Evolutionary conservation across 2,113 vertebrate species (phyloP).

Genomic region (Colossoma macropomum): DNA sequence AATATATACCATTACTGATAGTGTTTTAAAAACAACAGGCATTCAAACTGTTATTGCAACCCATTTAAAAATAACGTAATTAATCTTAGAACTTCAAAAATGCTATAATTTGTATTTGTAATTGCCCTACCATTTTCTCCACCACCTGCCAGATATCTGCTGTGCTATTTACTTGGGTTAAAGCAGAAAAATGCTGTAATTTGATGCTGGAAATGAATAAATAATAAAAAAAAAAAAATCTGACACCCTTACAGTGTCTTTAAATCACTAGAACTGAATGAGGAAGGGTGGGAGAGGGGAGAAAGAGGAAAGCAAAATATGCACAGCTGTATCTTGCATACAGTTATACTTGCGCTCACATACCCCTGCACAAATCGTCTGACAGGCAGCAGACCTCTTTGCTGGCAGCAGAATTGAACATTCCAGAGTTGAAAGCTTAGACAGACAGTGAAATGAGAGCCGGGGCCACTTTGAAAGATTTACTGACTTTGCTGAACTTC

Average conservation of each 20-base stretch:
- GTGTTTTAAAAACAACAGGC: too few relatives aligned
- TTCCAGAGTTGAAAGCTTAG: constrained; percentile 65
- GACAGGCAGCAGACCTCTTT: constrained; percentile 11
- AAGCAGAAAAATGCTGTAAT: neutral
- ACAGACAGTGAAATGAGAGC: constrained; percentile 46
- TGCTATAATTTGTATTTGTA: neutral
- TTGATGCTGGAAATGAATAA: neutral
- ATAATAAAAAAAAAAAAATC: neutral
- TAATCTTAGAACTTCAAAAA: neutral
- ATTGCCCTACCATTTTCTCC: neutral
- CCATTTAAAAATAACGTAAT: neutral
- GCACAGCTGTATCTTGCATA: neutral
- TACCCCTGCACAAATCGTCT: constrained; percentile 67
- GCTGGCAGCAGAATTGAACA: constrained; percentile 52
- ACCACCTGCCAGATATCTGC: neutral
- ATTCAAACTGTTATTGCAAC: neutral
- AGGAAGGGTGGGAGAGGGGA: neutral
- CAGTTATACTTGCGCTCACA: neutral
- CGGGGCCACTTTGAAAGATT: constrained; percentile 18
- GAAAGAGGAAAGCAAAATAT: neutral
- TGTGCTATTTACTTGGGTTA: neutral
- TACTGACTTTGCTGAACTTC: neutral
- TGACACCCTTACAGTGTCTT: neutral
- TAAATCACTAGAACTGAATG: neutral
- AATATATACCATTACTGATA: neutral